Base-by-base conservation (phyloP, 2,888 invertebrate genomes). In the Caenorhabditis angaria region DNA sequence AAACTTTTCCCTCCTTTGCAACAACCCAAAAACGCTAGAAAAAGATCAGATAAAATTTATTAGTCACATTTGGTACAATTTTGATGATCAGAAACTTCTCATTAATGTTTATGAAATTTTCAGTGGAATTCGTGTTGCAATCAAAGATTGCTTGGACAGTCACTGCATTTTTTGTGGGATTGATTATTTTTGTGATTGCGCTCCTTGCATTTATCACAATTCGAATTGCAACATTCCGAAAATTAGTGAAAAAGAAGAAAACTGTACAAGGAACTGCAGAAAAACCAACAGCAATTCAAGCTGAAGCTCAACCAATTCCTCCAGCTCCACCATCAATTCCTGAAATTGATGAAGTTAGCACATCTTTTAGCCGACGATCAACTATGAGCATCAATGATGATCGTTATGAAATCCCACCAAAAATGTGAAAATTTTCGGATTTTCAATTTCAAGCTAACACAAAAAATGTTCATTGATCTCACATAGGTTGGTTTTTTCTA, bases 351-450 rank as follows among this genome's bases (percentile, higher is more conserved):
- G 50, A 50, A 24, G 10, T 50, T 22, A 24, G 24, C 12, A 24
- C 24, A 22, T 50, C 50, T 18, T 50, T 50, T n/a, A 50, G 50
- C 12, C 50, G 50, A 22, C 20, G 50, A 50, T 50, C 50, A 50
- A 50, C 50, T 8, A 50, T 50, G 50, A 50, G 50, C 22, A 50
- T 50, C 8, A 22, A 22, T 50, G 50, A 50, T 24, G 50, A 50
- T 24, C 22, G 50, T 3, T 50, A 18, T 22, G 50, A 2, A 50
- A n/a, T 24, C 10, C 50, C 50, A 24, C 50, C 50, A 22, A 50
- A 50, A 50, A 50, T 50, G 24, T 50, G 24, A 50, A 50, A 12
- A 50, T 41, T 6, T 18, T 41, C 6, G n/a, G n/a, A n/a, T 12
- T 41, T 41, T 41, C 41, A 18, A 41, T n/a, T n/a, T n/a, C n/a